phyloP scores from a whole-genome alignment of 2,797 vertebrate species.

The Mormyrops attenuatus region DNA sequence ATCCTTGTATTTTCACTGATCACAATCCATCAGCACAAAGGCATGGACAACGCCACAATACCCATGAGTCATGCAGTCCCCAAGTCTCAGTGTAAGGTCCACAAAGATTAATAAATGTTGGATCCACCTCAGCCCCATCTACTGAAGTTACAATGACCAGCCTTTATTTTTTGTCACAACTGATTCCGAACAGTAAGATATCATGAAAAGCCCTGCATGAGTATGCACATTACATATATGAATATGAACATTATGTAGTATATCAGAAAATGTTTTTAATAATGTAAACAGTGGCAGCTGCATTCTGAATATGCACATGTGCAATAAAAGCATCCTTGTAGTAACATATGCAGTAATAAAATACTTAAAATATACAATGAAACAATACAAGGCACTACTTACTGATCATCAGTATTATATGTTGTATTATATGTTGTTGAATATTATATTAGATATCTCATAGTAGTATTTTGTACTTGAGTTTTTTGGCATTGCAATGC shows the following conservation, averaged over 20 bases:
- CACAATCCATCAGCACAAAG: not conserved
- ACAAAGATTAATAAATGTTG: slow-evolving; percentile 4
- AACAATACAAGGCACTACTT: not conserved
- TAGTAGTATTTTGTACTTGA: not conserved
- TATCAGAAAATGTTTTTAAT: not conserved
- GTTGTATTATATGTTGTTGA: not conserved
- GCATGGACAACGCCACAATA: not conserved
- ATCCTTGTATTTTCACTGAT: slow-evolving; percentile 9
- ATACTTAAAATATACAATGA: not conserved
- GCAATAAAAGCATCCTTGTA: not conserved
- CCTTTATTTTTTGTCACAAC: not conserved
- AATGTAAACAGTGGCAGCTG: not conserved
- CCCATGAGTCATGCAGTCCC: not conserved
- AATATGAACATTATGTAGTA: not conserved
- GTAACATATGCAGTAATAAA: not conserved
- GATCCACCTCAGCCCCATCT: not conserved
- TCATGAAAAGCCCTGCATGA: not conserved
- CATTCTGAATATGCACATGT: not conserved
- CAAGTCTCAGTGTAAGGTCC: not conserved
- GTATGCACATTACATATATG: not conserved
- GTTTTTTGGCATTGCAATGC: not conserved
- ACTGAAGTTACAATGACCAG: not conserved
- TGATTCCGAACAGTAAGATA: not conserved
- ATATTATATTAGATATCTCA: not conserved
- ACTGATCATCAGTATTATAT: not conserved